These are phyloP conservation scores for Solenodon paradoxus DNA, from an alignment of 2,113 vertebrate species.

Conservation along the genomic window DNA sequence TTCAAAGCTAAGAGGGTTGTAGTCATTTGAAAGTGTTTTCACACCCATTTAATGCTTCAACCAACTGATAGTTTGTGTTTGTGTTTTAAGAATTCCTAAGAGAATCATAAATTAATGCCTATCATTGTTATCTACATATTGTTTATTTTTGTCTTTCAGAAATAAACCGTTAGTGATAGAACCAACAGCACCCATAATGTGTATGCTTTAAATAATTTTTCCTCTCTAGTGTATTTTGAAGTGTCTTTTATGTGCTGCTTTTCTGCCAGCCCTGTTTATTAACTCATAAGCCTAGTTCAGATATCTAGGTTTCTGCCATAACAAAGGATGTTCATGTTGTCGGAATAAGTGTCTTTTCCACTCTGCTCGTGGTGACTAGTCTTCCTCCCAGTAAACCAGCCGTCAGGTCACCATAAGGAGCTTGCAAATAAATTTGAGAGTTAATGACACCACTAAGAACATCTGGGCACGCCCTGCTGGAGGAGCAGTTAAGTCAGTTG, in stretches of 20 bases:
- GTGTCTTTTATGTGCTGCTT: neutral
- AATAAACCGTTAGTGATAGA: neutral
- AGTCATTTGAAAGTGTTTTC: slow-evolving; percentile 36
- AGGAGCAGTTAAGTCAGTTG: too few species aligned
- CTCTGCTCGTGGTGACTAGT: neutral
- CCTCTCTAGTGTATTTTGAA: neutral
- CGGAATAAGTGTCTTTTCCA: neutral
- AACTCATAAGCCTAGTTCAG: neutral
- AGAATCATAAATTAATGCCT: neutral
- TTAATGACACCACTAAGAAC: neutral
- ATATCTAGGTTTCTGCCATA: neutral
- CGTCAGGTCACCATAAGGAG: neutral
- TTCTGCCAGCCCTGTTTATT: neutral
- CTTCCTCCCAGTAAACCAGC: neutral
- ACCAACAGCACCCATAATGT: neutral
- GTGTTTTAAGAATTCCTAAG: neutral
- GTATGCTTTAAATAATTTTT: neutral
- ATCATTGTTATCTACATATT: neutral
- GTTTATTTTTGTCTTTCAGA: neutral
- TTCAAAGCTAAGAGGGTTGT: neutral
- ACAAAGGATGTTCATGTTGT: neutral
- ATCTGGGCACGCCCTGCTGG: too few species aligned
- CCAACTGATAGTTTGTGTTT: neutral
- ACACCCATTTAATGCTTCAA: neutral
- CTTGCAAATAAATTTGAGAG: neutral